These are phyloP conservation scores for Ganaspis sp. DNA, from an alignment of 1,140 invertebrate species.

Conservation along the genomic window DNA sequence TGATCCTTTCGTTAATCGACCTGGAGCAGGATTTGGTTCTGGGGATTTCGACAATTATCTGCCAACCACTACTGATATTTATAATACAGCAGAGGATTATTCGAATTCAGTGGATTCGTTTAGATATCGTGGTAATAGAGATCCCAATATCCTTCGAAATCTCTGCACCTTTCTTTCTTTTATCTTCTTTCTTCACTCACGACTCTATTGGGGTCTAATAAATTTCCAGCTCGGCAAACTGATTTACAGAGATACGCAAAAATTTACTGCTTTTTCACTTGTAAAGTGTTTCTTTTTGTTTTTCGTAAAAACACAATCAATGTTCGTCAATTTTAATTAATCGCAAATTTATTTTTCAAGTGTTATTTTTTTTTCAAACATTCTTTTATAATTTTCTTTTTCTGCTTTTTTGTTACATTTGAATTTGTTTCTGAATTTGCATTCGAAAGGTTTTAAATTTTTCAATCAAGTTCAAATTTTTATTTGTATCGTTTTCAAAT, in stretches of 20 bases:
- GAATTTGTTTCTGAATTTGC: no score
- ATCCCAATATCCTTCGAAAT: background rate
- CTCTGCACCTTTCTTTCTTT: constrained; percentile 12
- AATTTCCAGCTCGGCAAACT: constrained; percentile 37
- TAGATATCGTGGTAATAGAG: constrained; percentile 71
- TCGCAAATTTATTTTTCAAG: no score
- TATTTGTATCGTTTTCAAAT: no score
- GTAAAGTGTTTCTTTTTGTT: no score
- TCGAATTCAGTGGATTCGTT: constrained; percentile 65
- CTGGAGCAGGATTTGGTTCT: constrained; percentile 47
- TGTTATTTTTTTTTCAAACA: no score
- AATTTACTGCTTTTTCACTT: no score
- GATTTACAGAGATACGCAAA: constrained; percentile 33
- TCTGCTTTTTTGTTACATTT: no score
- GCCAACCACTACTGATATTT: constrained; percentile 37
- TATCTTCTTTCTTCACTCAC: background rate
- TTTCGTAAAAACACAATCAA: no score
- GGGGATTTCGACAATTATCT: constrained; percentile 48
- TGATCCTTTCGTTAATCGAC: constrained; percentile 58
- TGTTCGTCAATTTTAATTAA: no score
- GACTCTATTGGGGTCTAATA: background rate
- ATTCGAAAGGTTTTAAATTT: no score
- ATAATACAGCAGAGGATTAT: constrained; percentile 55
- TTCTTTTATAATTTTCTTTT: no score
- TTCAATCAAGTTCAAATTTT: no score